Conservation (phyloP, 2,797 vertebrate genomes). For the Urophycis tenuis region DNA sequence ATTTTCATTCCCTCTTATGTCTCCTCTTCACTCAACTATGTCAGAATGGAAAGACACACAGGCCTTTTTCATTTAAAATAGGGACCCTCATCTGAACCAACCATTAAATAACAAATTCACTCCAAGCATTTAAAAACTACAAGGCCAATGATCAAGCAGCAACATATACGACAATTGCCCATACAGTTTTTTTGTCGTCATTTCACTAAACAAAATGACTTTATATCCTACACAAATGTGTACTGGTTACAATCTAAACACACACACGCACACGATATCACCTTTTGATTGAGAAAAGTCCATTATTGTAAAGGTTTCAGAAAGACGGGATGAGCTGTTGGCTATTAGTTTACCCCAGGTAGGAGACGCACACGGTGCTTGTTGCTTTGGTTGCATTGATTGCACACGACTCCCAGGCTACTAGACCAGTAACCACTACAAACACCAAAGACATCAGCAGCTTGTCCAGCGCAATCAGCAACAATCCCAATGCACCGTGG, state of each 20-base stretch:
- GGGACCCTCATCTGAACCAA: neutral
- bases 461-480: constrained; percentile 24
- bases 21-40: neutral
- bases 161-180: neutral
- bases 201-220: neutral
- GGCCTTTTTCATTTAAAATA: neutral
- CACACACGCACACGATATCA: neutral
- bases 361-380: constrained; percentile 50
- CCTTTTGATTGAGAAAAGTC: constrained; percentile 18
- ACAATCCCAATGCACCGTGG: constrained; percentile 3
- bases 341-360: constrained; percentile 22
- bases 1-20: constrained; percentile 3
- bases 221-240: neutral
- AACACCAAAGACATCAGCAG: constrained; percentile 50
- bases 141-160: neutral
- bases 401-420: constrained; percentile 61
- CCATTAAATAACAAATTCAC: neutral
- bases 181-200: too few relatives aligned
- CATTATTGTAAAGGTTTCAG: constrained; percentile 24
- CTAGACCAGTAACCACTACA: constrained; percentile 68
- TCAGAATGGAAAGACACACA: neutral
- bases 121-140: neutral
- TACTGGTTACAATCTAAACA: neutral
- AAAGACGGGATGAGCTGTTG: constrained; percentile 39
- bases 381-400: constrained; percentile 68